phyloP scores from a whole-genome alignment of 1,140 invertebrate species.

The Neodiprion pinetum region DNA sequence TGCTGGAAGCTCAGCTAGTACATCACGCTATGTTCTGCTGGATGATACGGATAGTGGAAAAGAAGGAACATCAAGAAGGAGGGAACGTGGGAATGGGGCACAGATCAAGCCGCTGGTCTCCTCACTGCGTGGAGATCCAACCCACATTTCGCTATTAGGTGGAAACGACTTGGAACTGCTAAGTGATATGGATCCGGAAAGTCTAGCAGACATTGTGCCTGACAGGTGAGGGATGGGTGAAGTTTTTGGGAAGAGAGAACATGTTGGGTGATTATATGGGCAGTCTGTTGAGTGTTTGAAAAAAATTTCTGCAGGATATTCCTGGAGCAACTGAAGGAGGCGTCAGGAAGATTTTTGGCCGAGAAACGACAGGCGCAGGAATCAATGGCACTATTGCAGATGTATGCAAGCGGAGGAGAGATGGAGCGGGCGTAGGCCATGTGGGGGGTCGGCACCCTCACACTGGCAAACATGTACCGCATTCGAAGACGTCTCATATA shows the following conservation, averaged over 20 bases:
- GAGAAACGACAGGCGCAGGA: slow-evolving; percentile 85
- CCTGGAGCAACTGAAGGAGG: slow-evolving; percentile 83
- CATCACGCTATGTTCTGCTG: slow-evolving; percentile 66
- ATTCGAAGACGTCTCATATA: slow-evolving; percentile 56
- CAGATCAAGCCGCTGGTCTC: slow-evolving; percentile 67
- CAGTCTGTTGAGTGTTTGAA: neutral
- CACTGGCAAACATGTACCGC: slow-evolving; percentile 58
- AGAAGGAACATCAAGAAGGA: slow-evolving; percentile 59
- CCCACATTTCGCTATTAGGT: slow-evolving; percentile 81
- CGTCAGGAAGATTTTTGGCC: slow-evolving; percentile 77
- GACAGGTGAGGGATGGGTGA: slow-evolving; percentile 66
- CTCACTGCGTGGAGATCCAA: slow-evolving; percentile 77
- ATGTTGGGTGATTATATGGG: neutral
- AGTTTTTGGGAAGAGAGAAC: neutral
- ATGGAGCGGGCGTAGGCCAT: slow-evolving; percentile 62
- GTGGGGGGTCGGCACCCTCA: slow-evolving; percentile 62
- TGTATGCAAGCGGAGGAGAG: slow-evolving; percentile 58
- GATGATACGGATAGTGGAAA: slow-evolving; percentile 73
- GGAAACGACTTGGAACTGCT: slow-evolving; percentile 80
- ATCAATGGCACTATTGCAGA: slow-evolving; percentile 77
- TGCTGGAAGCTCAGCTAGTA: slow-evolving; percentile 50
- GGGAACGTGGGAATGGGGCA: slow-evolving; percentile 59
- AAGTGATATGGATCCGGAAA: slow-evolving; percentile 86
- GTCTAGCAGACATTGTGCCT: slow-evolving; percentile 77
- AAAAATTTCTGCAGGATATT: slow-evolving; percentile 67